Conservation (phyloP, 2,797 vertebrate genomes). For the Loriculus beryllinus region DNA sequence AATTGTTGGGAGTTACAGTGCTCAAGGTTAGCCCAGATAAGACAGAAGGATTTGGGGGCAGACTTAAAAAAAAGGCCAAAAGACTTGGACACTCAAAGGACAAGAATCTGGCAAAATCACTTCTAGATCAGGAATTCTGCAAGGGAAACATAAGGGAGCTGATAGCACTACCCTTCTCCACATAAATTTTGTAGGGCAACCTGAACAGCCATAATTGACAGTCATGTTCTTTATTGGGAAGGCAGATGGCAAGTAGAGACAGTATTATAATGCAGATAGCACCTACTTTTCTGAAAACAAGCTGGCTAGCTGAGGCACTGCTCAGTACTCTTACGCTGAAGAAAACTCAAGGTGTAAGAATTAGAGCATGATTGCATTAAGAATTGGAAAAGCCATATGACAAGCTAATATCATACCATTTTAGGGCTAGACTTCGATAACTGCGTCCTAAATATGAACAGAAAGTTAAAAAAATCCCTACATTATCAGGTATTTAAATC, state of each 20-base stretch:
- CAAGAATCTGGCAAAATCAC: neutral
- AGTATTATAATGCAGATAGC: neutral
- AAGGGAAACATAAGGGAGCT: neutral
- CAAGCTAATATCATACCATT: neutral
- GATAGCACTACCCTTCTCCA: neutral
- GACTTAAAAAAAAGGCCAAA: neutral
- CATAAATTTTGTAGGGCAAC: neutral
- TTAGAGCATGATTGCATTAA: neutral
- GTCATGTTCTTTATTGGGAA: neutral
- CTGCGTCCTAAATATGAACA: neutral
- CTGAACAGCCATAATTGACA: neutral
- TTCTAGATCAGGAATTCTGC: neutral
- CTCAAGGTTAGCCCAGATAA: neutral
- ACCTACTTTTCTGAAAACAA: neutral
- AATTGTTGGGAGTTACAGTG: neutral
- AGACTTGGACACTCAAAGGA: neutral
- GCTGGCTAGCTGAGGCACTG: neutral
- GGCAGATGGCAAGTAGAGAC: neutral
- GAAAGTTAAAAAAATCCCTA: neutral
- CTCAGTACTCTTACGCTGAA: neutral
- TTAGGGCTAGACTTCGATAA: neutral
- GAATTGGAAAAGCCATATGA: neutral
- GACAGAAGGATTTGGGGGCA: neutral
- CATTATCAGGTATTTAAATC: neutral
- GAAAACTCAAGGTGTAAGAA: neutral